Evolutionary conservation across 1,140 invertebrate species (phyloP).

Genomic region (Dendrolimus punctatus): DNA sequence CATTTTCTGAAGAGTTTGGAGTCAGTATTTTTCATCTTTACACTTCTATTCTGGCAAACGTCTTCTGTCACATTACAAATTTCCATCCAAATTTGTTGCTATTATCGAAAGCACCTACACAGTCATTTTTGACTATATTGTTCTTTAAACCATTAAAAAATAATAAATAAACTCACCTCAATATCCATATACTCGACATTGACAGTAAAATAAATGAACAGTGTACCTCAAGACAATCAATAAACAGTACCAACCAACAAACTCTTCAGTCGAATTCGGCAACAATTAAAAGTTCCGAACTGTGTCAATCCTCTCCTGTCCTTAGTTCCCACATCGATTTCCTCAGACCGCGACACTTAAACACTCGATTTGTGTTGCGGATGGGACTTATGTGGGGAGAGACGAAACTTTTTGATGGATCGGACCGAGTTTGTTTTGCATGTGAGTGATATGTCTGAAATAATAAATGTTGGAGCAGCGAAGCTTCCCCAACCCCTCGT

Average conservation of each 20-base stretch:
- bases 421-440: conserved; percentile 71
- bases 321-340: conserved; percentile 12
- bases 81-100: not conserved
- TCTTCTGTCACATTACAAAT: too few species aligned
- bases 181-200: not conserved
- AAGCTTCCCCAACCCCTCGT: conserved; percentile 53
- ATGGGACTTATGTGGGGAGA: conserved; percentile 23
- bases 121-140: not conserved
- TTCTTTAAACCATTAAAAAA: not conserved
- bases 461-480: conserved; percentile 72
- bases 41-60: too few species aligned
- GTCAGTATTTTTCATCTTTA: too few species aligned
- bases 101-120: not conserved
- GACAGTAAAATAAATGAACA: too few species aligned
- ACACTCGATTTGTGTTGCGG: conserved; percentile 64
- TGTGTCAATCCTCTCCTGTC: too few species aligned
- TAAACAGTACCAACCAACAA: too few species aligned
- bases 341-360: conserved; percentile 60
- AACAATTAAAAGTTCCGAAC: too few species aligned
- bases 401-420: conserved; percentile 69
- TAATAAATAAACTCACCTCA: not conserved
- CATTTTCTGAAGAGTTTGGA: too few species aligned
- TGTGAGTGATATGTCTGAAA: conserved; percentile 72
- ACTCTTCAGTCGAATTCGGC: too few species aligned
- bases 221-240: too few species aligned